Evolutionary conservation across 2,888 invertebrate genomes (phyloP).

Genomic region (Troglohyphantes excavatus): DNA sequence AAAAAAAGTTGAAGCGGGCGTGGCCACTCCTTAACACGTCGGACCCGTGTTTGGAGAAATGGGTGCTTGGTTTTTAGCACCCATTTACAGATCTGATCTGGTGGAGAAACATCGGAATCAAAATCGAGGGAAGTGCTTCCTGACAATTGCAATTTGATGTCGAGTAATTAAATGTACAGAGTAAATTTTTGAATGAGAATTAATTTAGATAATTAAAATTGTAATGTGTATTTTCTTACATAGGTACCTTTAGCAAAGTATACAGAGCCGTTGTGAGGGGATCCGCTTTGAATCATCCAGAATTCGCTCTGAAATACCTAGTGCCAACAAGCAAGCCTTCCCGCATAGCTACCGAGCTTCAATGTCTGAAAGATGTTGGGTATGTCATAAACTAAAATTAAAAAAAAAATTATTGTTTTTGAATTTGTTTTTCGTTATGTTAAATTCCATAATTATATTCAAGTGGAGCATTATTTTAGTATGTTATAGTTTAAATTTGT

Average conservation of each 20-base stretch:
- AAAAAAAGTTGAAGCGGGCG: no score
- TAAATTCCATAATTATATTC: background rate
- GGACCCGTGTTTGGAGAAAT: no score
- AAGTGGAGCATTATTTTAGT: no score
- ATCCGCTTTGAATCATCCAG: constrained; percentile 80
- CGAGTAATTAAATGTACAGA: background rate
- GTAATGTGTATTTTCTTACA: constrained; percentile 12
- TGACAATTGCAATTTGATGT: no score
- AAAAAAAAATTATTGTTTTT: no score
- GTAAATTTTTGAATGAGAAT: background rate
- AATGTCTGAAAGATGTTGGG: constrained; percentile 86
- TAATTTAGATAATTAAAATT: background rate
- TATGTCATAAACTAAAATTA: constrained; percentile 78
- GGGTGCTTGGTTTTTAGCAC: no score
- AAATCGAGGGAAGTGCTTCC: no score
- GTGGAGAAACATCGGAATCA: no score
- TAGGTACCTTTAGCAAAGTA: constrained; percentile 93
- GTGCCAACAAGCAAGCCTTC: constrained; percentile 93
- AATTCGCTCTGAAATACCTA: constrained; percentile 92
- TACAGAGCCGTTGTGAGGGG: constrained; percentile 88
- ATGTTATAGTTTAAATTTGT: no score
- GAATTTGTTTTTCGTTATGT: background rate
- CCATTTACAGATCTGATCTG: no score
- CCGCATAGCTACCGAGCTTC: constrained; percentile 90
- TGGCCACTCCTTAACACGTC: no score